Evolutionary conservation across 2,797 vertebrate genomes (phyloP), one percentile per base, ranked within the genome.

Genomic region (Enteromius paludinosus): DNA sequence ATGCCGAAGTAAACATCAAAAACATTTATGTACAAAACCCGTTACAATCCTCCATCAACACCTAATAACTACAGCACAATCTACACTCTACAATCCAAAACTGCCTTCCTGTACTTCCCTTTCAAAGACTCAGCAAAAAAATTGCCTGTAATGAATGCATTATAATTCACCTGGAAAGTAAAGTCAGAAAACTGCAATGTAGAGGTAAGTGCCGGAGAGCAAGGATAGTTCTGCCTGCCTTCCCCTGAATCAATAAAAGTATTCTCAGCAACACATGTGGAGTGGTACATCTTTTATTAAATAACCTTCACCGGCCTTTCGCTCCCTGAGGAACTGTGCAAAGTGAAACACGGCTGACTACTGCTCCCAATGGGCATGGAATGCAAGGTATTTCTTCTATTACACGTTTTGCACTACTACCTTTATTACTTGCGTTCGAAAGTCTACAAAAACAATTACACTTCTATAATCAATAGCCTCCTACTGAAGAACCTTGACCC

Each of bases 191-290:
- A 87, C 86, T 49, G 59, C 62, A 43, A 79, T 82, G 73, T 81
- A 68, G 81, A 88, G 87, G 90, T 80, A 90, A 89, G 77, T 61
- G 59, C 59, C 28, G 30, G 43, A 56, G 6, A 73, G 49, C 86
- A 70, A 30, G 56, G 5, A 43, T 23, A 81, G 59, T 92, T 91
- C 90, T 90, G 92, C 92, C 92, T 90, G 88, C 68, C 85, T 90
- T 91, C 45, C 83, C 35, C 80, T 45, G 75, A 90, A 81, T 91
- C 86, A 79, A 82, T 85, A 86, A 30, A 49, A 75, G 81, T 84
- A 87, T 86, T 84, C 79, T 71, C 79, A 62, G 78, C 81, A 64
- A 76, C 78, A 75, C 62, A 47, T 47, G 30, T 69, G 56, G 41
- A 85, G 47, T 76, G 28, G 30, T 81, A 69, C 49, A 71, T 71